Conservation (phyloP, 37 sponge, comb jelly and placozoan species). For the Corticium candelabrum region DNA sequence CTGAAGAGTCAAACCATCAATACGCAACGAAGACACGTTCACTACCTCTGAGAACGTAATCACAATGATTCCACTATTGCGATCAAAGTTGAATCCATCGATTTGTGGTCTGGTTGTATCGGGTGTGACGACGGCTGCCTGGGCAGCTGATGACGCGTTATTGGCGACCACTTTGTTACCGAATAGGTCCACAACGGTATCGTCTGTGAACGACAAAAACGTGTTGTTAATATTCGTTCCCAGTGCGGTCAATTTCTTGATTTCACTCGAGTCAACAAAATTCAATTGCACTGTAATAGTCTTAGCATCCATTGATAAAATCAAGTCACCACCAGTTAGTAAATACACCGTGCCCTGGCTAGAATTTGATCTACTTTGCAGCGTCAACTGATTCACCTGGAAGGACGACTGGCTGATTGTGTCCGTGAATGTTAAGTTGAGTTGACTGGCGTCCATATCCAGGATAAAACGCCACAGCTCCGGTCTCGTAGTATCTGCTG, state of each 20-base stretch:
- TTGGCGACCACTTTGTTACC: conserved; percentile 23
- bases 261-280: conserved; percentile 29
- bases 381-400: conserved; percentile 19
- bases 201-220: conserved; percentile 35
- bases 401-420: conserved; percentile 46
- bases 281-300: neutral
- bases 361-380: neutral
- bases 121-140: conserved; percentile 32
- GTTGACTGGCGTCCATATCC: conserved; percentile 47
- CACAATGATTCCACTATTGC: conserved; percentile 28
- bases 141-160: conserved; percentile 9
- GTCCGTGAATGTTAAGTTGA: conserved; percentile 74
- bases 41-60: conserved; percentile 77
- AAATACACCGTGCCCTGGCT: neutral
- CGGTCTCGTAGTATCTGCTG: conserved; percentile 37
- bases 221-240: conserved; percentile 53
- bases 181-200: conserved; percentile 45
- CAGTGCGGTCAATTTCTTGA: conserved; percentile 40
- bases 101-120: conserved; percentile 49
- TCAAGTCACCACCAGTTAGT: too few species aligned
- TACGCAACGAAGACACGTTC: conserved; percentile 2
- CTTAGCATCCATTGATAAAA: neutral
- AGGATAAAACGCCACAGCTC: conserved; percentile 32
- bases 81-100: conserved; percentile 43
- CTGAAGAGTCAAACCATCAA: neutral